phyloP scores from a whole-genome alignment of 2,888 invertebrate species.

The Hoplodrina ambigua region DNA sequence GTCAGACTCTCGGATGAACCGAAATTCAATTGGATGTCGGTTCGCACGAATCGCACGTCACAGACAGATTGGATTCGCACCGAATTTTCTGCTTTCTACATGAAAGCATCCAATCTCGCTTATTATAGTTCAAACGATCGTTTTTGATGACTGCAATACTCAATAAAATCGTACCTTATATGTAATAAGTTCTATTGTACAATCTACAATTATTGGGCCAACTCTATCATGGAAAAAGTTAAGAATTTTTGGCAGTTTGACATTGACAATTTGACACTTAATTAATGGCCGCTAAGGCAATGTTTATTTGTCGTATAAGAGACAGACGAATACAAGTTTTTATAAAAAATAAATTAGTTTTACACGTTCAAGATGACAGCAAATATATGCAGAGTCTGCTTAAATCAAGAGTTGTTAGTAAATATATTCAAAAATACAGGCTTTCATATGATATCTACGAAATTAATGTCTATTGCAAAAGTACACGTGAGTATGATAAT shows the following conservation, averaged over 20 bases:
- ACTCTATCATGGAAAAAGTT: background rate
- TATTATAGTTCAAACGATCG: background rate
- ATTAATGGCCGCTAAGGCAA: background rate
- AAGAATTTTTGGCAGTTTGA: background rate
- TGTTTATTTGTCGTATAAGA: slow-evolving; percentile 12
- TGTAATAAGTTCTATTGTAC: no score
- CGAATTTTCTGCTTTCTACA: no score
- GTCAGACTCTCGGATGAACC: no score
- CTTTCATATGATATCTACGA: slow-evolving; percentile 71
- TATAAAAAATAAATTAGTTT: background rate
- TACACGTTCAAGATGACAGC: slow-evolving; percentile 35
- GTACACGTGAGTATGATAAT: slow-evolving; percentile 74
- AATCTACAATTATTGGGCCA: background rate
- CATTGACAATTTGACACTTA: background rate
- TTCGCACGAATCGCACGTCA: no score
- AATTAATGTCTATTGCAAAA: slow-evolving; percentile 79
- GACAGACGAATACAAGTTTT: background rate
- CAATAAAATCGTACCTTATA: background rate
- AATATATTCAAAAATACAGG: slow-evolving; percentile 75
- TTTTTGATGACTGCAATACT: background rate
- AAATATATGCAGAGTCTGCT: slow-evolving; percentile 78
- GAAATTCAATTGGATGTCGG: no score
- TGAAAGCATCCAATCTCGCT: background rate
- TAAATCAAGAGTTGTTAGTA: slow-evolving; percentile 67
- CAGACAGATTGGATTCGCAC: no score